Evolutionary conservation across 2,113 vertebrate species (phyloP).

Genomic region (Columba janthina): DNA sequence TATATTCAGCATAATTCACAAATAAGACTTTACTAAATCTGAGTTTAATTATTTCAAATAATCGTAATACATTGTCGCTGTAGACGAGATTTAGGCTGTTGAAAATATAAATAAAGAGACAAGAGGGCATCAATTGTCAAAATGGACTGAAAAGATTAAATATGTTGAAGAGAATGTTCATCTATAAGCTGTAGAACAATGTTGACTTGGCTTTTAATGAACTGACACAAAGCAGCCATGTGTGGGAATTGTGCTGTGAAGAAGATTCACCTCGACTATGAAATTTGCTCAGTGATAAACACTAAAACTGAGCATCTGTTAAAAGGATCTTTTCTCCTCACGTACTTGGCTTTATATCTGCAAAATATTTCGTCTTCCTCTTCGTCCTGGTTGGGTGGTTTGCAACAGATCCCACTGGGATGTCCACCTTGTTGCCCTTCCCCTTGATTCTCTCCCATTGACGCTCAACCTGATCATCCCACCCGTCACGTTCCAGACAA

Average conservation of each 20-base stretch:
- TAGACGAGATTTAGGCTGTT: neutral
- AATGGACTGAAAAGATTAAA: neutral
- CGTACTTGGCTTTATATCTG: neutral
- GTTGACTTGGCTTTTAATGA: neutral
- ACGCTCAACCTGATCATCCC: too few relatives aligned
- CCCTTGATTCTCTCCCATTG: too few relatives aligned
- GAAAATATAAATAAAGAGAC: neutral
- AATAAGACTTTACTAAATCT: neutral
- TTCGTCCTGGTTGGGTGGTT: too few relatives aligned
- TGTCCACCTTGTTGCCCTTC: too few relatives aligned
- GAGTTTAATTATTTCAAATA: neutral
- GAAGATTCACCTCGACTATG: too few relatives aligned
- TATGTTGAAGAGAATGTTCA: neutral
- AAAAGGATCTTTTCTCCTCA: neutral
- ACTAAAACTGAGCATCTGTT: neutral
- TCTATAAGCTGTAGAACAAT: fast-evolving
- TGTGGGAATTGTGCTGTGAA: too few relatives aligned
- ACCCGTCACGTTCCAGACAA: too few relatives aligned
- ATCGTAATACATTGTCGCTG: neutral
- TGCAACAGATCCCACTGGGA: too few relatives aligned
- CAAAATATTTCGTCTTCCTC: too few relatives aligned
- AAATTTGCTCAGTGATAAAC: fast-evolving
- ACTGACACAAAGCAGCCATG: too few relatives aligned
- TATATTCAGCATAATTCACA: neutral
- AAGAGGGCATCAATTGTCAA: neutral